Conservation (phyloP, 1,140 invertebrate genomes). For the Alviniconcha marisindica region DNA sequence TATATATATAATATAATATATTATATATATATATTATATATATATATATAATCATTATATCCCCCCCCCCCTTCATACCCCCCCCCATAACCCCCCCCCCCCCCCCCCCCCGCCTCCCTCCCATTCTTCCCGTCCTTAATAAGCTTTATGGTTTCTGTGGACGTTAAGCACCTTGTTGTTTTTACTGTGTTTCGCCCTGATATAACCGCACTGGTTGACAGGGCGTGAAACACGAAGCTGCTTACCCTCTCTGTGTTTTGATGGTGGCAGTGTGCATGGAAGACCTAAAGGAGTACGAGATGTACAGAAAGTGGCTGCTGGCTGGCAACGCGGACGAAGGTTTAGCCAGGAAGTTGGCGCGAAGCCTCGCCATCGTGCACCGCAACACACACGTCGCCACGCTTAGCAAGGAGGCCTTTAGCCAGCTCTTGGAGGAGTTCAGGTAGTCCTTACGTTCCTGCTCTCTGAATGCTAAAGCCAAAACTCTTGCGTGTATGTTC, state of each 20-base stretch:
- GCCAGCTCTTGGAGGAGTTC: slow-evolving; percentile 47
- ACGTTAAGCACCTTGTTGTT: too few relatives aligned
- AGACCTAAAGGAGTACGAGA: slow-evolving; percentile 49
- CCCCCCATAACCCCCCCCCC: too few relatives aligned
- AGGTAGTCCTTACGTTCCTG: too few relatives aligned
- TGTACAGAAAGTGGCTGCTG: slow-evolving; percentile 52
- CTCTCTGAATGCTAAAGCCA: background rate
- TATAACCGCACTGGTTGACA: too few relatives aligned
- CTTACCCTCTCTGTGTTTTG: slow-evolving; percentile 10
- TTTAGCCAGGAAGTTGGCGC: slow-evolving; percentile 48
- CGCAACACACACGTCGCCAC: slow-evolving; percentile 51
- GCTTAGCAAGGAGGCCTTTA: slow-evolving; percentile 43
- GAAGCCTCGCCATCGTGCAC: slow-evolving; percentile 54
- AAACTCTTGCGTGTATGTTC: background rate
- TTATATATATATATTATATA: background rate
- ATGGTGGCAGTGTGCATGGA: slow-evolving; percentile 62
- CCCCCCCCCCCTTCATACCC: background rate
- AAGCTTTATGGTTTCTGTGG: too few relatives aligned
- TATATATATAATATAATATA: too few relatives aligned
- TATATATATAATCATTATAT: background rate
- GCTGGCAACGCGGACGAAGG: slow-evolving; percentile 43
- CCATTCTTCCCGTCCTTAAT: too few relatives aligned
- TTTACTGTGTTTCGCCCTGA: too few relatives aligned
- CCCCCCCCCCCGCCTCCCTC: too few relatives aligned
- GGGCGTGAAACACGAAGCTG: too few relatives aligned